Evolutionary conservation across 2,888 invertebrate species (phyloP).

Genomic region (Drosophila emarginata): DNA sequence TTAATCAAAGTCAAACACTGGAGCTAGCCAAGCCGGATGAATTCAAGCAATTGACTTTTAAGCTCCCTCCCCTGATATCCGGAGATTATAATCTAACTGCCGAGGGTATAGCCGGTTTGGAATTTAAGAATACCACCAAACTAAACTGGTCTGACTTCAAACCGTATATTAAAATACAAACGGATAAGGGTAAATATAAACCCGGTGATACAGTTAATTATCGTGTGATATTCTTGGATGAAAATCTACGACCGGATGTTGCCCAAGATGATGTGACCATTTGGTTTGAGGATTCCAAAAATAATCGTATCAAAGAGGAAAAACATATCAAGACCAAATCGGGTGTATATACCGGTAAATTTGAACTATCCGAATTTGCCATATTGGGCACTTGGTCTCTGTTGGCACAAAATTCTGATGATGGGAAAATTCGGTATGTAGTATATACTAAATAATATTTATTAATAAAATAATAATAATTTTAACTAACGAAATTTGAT

Average conservation of each 20-base stretch:
- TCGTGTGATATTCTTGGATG: slow-evolving; percentile 84
- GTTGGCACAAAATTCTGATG: slow-evolving; percentile 46
- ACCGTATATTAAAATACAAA: slow-evolving; percentile 89
- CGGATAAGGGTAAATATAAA: slow-evolving; percentile 95
- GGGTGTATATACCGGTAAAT: slow-evolving; percentile 87
- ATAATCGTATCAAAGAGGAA: slow-evolving; percentile 93
- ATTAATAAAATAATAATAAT: too few species aligned
- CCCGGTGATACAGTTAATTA: slow-evolving; percentile 93
- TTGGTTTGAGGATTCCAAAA: slow-evolving; percentile 88
- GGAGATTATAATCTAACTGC: slow-evolving; percentile 90
- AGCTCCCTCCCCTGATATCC: slow-evolving; percentile 60
- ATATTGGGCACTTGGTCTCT: slow-evolving; percentile 94
- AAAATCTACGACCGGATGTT: slow-evolving; percentile 87
- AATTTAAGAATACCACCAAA: slow-evolving; percentile 89
- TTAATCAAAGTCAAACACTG: slow-evolving; percentile 68
- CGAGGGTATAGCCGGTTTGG: slow-evolving; percentile 88
- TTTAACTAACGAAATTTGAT: too few species aligned
- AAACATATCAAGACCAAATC: slow-evolving; percentile 83
- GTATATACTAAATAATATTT: too few species aligned
- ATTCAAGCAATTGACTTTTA: slow-evolving; percentile 67
- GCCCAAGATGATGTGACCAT: slow-evolving; percentile 85
- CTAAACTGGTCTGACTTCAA: slow-evolving; percentile 85
- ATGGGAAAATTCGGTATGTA: background rate
- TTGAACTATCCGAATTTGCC: slow-evolving; percentile 89
- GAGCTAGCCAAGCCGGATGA: slow-evolving; percentile 58